Evolutionary conservation across 1,140 invertebrate genomes (phyloP), one percentile per base, ranked within the genome.

Genomic region (Saccostrea cuccullata): DNA sequence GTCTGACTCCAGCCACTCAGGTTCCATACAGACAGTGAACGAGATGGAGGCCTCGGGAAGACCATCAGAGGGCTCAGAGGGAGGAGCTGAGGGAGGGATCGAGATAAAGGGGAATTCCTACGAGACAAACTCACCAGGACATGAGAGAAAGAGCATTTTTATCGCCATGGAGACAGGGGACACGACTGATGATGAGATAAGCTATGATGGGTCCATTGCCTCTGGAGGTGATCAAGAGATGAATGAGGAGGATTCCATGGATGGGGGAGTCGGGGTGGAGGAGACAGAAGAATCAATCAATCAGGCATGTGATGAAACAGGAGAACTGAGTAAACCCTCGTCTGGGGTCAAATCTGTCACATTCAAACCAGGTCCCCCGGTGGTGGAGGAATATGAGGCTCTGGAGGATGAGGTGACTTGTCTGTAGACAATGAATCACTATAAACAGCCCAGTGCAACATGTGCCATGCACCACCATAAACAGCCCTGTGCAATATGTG

Each of bases 111-210:
- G 20, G 13, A 23, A 55, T 84, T 12, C 13, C 40, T 30, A 3
- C 73, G 15, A 13, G 4, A 17, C 23, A 77, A 26, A 17, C 6
- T 26, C 70, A 5, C 26, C 70, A 77, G 70, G 9, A 15, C 36
- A 77, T 77, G 70, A 77, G 70, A 36, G 12, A 77, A 23, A 26
- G 30, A 36, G 15, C 11, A 12, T 77, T 15, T 30, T 15, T 17
- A 64, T 89, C 70, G 77, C 86, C 4, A 89, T 89, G 88, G 88
- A 89, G 11, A 89, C 85, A 0, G 88, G 88, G 11, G 85, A 83
- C n/a, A 89, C 88, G 12, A 67, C 64, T 84, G 88, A 89, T 67
- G 82, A 84, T 56, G 40, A 70, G 36, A 84, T 55, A 23, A 77
- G 70, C 70, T 26, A 36, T 77, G 70, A 77, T 30, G 70, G 15